These are phyloP conservation scores for Coracias cyanogaster DNA, from an alignment of 2,797 vertebrate species.

Conservation along the genomic window DNA sequence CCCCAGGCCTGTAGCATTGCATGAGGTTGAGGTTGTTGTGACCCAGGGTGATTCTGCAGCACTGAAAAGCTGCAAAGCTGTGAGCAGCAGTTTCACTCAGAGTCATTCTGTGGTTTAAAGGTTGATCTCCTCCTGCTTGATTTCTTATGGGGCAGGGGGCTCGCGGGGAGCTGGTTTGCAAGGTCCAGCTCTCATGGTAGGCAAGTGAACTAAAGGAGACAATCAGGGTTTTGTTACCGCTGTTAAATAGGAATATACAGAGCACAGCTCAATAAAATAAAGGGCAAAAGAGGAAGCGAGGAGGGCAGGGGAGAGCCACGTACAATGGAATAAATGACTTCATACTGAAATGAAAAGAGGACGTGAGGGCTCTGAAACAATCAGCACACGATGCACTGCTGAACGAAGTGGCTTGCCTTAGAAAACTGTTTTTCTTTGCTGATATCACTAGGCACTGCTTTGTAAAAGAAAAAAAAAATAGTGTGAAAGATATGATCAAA, in stretches of 20 bases:
- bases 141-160: not conserved
- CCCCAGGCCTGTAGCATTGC: not conserved
- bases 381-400: not conserved
- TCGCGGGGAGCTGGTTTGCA: not conserved
- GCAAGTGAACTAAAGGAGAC: not conserved
- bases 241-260: not conserved
- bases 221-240: not conserved
- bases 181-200: not conserved
- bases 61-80: not conserved
- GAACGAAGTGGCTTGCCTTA: not conserved
- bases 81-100: not conserved
- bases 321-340: conserved; percentile 17
- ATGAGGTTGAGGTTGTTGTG: too few species aligned
- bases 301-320: not conserved
- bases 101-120: not conserved
- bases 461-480: not conserved
- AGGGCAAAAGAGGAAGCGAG: conserved; percentile 27
- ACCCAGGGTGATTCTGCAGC: not conserved
- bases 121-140: not conserved
- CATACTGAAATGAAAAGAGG: not conserved
- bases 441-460: not conserved
- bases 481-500: not conserved
- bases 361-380: not conserved
- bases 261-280: not conserved
- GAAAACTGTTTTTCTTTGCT: not conserved